Evolutionary conservation across 2,113 vertebrate genomes (phyloP).

Genomic region (Rhinolophus ferrumequinum): DNA sequence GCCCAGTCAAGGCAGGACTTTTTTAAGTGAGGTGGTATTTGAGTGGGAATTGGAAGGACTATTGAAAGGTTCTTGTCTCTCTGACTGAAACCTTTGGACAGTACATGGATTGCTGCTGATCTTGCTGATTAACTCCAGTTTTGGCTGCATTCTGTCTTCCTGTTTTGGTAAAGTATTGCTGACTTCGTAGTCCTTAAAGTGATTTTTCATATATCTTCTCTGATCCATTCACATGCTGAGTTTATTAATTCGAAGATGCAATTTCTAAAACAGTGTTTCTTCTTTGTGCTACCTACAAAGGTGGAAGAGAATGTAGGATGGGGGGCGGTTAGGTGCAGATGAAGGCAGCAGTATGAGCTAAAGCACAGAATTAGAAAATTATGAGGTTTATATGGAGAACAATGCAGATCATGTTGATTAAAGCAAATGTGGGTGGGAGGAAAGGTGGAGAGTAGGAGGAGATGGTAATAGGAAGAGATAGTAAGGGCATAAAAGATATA

Average conservation of each 20-base stretch:
- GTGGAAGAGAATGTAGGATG: not conserved
- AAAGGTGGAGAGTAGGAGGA: not conserved
- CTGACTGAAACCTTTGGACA: not conserved
- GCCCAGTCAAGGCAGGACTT: not conserved
- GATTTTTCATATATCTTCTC: not conserved
- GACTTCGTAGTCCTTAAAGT: constrained; percentile 16
- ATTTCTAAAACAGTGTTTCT: constrained; percentile 11
- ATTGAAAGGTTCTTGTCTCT: not conserved
- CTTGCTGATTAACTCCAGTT: constrained; percentile 9
- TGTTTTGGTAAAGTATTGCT: constrained; percentile 33
- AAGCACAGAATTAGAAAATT: constrained; percentile 16
- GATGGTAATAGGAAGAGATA: not conserved
- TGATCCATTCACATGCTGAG: constrained; percentile 41
- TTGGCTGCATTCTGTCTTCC: not conserved
- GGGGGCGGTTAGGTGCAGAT: not conserved
- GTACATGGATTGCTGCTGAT: not conserved
- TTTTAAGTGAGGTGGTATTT: not conserved
- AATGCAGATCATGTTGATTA: constrained; percentile 21
- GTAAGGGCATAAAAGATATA: not conserved
- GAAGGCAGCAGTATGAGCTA: constrained; percentile 11
- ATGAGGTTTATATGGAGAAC: constrained; percentile 3
- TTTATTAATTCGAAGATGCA: constrained; percentile 46
- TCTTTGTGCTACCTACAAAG: not conserved
- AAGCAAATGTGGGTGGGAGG: not conserved
- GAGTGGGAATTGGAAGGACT: constrained; percentile 16